Percentiles rank a stretch among this genome's conserved stretches.
phyloP scores from a whole-genome alignment of 1,140 invertebrate genomes.

The Cydia fagiglandana region DNA sequence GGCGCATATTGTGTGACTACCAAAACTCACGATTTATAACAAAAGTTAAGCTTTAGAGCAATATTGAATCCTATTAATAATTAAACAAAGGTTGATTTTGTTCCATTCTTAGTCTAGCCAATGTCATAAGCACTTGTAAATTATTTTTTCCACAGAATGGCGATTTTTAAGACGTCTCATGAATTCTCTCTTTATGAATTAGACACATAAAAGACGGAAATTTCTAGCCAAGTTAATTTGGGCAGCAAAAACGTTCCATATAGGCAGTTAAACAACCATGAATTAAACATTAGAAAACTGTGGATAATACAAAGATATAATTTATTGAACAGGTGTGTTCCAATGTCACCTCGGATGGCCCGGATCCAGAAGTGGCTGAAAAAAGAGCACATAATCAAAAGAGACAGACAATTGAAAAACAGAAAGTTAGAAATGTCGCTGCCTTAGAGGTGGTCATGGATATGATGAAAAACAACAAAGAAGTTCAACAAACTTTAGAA shows the following conservation, averaged over 20 bases:
- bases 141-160: slow-evolving; percentile 4
- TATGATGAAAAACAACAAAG: slow-evolving; percentile 45
- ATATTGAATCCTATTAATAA: no score
- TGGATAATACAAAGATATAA: slow-evolving; percentile 5
- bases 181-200: neutral
- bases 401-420: slow-evolving; percentile 37
- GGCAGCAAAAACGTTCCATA: neutral
- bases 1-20: no score
- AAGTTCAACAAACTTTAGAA: slow-evolving; percentile 36
- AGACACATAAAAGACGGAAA: neutral
- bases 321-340: slow-evolving; percentile 12
- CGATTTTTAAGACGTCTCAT: neutral
- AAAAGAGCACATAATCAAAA: slow-evolving; percentile 27
- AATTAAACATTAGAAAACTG: neutral
- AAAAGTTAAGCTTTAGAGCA: no score
- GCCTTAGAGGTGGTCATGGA: slow-evolving; percentile 60
- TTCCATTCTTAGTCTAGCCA: no score
- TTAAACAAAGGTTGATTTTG: no score
- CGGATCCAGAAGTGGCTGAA: neutral
- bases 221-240: neutral
- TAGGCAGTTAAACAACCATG: neutral
- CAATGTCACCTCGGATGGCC: slow-evolving; percentile 6
- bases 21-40: no score
- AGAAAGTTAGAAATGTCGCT: slow-evolving; percentile 57
- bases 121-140: neutral